These are phyloP conservation scores for Cynopterus sphinx DNA, from an alignment of 2,797 vertebrate species.

Conservation along the genomic window DNA sequence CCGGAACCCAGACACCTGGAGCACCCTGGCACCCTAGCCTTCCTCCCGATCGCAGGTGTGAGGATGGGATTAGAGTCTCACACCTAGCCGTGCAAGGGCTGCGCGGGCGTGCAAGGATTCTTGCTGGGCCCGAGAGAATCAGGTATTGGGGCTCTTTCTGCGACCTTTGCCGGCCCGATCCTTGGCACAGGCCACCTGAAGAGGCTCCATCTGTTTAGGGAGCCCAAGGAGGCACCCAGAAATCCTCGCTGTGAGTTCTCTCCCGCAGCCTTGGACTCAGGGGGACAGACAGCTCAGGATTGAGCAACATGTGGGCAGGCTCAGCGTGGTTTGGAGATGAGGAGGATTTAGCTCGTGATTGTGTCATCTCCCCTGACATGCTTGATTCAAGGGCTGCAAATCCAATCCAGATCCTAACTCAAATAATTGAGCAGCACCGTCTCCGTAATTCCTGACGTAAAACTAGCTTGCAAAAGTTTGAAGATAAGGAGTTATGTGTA, in stretches of 20 bases:
- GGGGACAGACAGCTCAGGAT: constrained; percentile 37
- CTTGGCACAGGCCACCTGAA: constrained; percentile 7
- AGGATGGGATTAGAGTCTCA: constrained; percentile 55
- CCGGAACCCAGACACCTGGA: constrained; percentile 33
- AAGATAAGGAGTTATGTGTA: constrained; percentile 1
- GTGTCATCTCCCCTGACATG: constrained; percentile 13
- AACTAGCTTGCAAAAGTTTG: constrained; percentile 17
- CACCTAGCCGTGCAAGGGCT: not conserved
- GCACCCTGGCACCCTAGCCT: not conserved
- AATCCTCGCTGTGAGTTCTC: not conserved
- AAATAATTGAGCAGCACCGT: not conserved
- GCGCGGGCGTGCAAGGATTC: not conserved
- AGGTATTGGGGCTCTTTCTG: constrained; percentile 30
- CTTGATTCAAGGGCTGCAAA: constrained; percentile 51
- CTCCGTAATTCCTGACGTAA: not conserved
- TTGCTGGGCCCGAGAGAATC: not conserved
- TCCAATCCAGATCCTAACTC: not conserved
- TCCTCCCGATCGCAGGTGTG: constrained; percentile 40
- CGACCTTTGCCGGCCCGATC: not conserved
- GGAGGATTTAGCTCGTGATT: not conserved
- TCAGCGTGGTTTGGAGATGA: not conserved
- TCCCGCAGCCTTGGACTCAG: constrained; percentile 22
- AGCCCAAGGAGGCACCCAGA: not conserved
- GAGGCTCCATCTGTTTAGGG: constrained; percentile 61
- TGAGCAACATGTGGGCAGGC: constrained; percentile 58